These are phyloP conservation scores for Erebia epiphron DNA, from an alignment of 2,888 invertebrate species.

Conservation along the genomic window DNA sequence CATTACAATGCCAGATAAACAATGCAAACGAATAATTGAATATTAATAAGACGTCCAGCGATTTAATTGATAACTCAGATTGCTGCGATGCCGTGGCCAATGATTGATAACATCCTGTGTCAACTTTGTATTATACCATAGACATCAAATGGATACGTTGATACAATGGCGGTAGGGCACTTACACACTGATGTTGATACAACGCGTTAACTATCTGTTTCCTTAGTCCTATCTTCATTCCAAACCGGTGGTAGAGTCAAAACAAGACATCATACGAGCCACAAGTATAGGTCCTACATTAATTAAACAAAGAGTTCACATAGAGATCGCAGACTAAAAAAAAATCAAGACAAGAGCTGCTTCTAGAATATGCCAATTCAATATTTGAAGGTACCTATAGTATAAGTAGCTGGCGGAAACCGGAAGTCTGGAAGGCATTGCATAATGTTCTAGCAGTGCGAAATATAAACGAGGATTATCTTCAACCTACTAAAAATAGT, in stretches of 20 bases:
- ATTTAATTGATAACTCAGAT: conserved; percentile 43
- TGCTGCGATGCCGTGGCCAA: conserved; percentile 46
- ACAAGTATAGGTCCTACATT: too few relatives aligned
- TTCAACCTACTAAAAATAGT: too few relatives aligned
- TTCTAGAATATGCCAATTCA: not conserved
- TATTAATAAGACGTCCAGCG: conserved; percentile 45
- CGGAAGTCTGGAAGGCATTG: too few relatives aligned
- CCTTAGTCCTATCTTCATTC: not conserved
- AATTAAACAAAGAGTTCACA: too few relatives aligned
- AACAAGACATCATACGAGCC: too few relatives aligned
- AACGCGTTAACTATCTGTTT: not conserved
- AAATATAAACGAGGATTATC: too few relatives aligned
- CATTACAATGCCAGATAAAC: conserved; percentile 18
- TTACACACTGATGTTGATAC: not conserved
- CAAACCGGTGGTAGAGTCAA: too few relatives aligned
- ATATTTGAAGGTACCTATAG: too few relatives aligned
- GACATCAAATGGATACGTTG: conserved; percentile 1
- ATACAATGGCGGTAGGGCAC: not conserved
- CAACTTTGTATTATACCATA: conserved; percentile 14
- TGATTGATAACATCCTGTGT: conserved; percentile 64
- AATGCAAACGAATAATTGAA: conserved; percentile 40
- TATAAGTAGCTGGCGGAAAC: too few relatives aligned
- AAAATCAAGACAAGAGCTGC: too few relatives aligned
- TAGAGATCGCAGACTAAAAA: too few relatives aligned
- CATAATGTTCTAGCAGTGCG: too few relatives aligned